These are phyloP conservation scores for Eupleurogrammus muticus DNA, from an alignment of 2,797 vertebrate species.

Conservation along the genomic window DNA sequence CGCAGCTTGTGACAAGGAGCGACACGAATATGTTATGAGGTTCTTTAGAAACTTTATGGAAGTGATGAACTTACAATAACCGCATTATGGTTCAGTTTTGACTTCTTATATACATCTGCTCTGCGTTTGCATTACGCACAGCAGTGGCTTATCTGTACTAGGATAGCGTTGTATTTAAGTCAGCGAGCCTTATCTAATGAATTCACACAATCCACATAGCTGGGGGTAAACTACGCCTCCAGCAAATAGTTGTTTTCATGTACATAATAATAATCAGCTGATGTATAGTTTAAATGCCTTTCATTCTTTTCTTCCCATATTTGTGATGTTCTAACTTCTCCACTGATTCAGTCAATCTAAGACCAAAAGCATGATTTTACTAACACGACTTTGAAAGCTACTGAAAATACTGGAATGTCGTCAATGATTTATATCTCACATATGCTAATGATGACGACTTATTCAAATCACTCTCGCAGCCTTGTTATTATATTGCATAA, in stretches of 20 bases:
- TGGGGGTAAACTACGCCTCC: neutral
- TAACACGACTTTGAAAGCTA: neutral
- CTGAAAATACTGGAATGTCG: neutral
- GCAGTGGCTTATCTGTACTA: constrained; percentile 15
- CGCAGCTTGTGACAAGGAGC: neutral
- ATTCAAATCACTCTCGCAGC: neutral
- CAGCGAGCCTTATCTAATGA: constrained; percentile 5
- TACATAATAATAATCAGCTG: neutral
- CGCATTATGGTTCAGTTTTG: neutral
- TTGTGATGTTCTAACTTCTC: neutral
- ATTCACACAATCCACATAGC: neutral
- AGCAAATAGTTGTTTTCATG: neutral
- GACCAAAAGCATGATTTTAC: too few relatives aligned
- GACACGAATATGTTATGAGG: constrained; percentile 6
- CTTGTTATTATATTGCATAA: neutral
- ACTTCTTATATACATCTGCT: neutral
- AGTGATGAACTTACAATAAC: neutral
- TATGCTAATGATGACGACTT: neutral
- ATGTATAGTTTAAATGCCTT: too few relatives aligned
- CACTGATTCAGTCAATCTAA: too few relatives aligned
- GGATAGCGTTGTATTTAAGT: constrained; percentile 9
- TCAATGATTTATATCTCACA: neutral
- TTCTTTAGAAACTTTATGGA: neutral
- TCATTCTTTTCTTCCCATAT: too few relatives aligned
- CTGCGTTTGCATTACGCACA: neutral